Conservation (phyloP, 2,113 vertebrate genomes). For the Saccopteryx leptura region DNA sequence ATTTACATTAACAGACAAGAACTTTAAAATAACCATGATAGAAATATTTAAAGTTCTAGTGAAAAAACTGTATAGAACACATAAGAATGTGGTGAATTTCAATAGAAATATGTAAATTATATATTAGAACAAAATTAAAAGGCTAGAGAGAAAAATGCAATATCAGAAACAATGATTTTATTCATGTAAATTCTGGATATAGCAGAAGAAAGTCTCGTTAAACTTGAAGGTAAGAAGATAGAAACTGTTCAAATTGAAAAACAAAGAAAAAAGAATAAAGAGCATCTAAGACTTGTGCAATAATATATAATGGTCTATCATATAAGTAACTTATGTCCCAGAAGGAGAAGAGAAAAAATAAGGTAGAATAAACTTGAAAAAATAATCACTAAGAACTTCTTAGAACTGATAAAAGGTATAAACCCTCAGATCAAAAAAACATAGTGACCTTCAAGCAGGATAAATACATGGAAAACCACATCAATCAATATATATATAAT, state of each 20-base stretch:
- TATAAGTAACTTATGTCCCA: not conserved
- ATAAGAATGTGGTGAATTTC: not conserved
- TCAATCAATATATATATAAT: not conserved
- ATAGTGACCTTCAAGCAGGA: not conserved
- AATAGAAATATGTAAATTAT: not conserved
- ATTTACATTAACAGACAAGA: not conserved
- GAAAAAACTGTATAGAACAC: not conserved
- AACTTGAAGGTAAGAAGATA: not conserved
- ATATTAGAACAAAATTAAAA: constrained; percentile 11
- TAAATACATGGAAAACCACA: not conserved
- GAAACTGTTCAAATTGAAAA: not conserved
- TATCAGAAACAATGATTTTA: not conserved
- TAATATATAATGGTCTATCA: not conserved
- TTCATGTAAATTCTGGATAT: not conserved
- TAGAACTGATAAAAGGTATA: constrained; percentile 11
- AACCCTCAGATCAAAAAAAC: constrained; percentile 11
- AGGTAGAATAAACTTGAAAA: not conserved
- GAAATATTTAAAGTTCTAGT: not conserved
- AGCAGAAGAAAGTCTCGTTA: not conserved
- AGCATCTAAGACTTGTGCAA: not conserved
- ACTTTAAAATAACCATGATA: constrained; percentile 22
- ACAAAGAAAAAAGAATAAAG: not conserved
- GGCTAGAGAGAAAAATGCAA: not conserved
- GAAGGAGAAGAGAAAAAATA: not conserved
- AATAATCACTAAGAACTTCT: not conserved